Evolutionary conservation across 2,113 vertebrate species (phyloP), one percentile per base, ranked within the genome.

Genomic region (Melanostigma gelatinosum): DNA sequence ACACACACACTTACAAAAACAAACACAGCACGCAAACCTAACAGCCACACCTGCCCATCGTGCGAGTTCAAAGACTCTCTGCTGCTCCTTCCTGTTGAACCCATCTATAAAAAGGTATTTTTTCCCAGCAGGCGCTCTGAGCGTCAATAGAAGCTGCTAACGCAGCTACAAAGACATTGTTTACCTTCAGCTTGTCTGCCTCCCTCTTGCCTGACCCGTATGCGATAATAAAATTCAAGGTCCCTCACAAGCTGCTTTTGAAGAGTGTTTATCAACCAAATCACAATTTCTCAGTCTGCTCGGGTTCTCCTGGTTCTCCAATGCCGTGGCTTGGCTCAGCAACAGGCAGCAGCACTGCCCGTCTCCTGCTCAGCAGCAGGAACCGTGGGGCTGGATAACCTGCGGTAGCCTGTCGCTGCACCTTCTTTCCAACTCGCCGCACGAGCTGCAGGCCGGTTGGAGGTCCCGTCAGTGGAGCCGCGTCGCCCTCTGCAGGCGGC

Each of bases 1-100:
- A 62, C 29, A 29, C 29, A 79, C 72, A 77, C 79, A 61, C 85
- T 91, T 91, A 82, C 70, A 83, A 85, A 93, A 82, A 88, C 82
- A 88, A 91, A 90, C 87, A 89, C 75, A 82, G 88, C 91, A 91
- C 72, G 82, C 89, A 85, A 79, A 72, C 66, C 87, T 6, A 24
- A 54, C 78, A 87, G 13, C 79, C 69, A 84, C 87, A 90, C 87
- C 90, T 91, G 85, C 82, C 62, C 67, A 34, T 48, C 20, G 6
- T 75, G 74, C 32, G 44, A 58, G 36, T 54, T 65, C 6, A 67
- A 76, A 66, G 72, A 15, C 85, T 44, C 72, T 42, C 71, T 57
- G 71, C 64, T 38, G 42, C 72, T 75, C 70, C 48, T 42, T n/a
- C 36, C 44, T 11, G 48, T 57, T 18, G 29, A n/a, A 64, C 29